Percentiles rank a stretch among this genome's conserved stretches.
These are phyloP conservation scores for Ennomos erosarius DNA, from an alignment of 2,888 invertebrate species.

Conservation along the genomic window DNA sequence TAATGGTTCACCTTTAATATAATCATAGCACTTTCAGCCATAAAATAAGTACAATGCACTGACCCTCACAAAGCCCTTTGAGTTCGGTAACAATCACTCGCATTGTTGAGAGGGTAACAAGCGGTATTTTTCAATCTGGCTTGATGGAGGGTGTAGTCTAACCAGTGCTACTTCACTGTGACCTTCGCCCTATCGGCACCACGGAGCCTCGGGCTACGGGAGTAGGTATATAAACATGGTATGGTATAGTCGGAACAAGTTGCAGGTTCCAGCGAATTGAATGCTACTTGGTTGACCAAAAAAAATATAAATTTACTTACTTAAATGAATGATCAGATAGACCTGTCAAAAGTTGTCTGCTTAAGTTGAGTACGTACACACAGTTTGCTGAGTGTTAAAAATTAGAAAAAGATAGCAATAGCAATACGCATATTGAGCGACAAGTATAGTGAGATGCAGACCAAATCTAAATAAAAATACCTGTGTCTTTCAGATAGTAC, in stretches of 20 bases:
- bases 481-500: too few relatives aligned
- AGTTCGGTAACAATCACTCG: conserved; percentile 2
- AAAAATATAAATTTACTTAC: too few relatives aligned
- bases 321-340: too few relatives aligned
- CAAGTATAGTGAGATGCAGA: too few relatives aligned
- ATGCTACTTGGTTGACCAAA: not conserved
- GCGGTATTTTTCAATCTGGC: conserved; percentile 28
- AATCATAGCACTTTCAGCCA: not conserved
- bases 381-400: too few relatives aligned
- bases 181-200: conserved; percentile 11
- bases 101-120: conserved; percentile 15
- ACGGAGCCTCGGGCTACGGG: conserved; percentile 6
- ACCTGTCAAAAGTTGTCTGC: too few relatives aligned
- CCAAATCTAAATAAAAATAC: too few relatives aligned
- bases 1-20: too few relatives aligned
- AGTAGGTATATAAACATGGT: conserved; percentile 8
- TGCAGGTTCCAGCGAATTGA: not conserved
- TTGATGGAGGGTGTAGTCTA: conserved; percentile 19
- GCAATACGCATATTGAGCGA: too few relatives aligned
- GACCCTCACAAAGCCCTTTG: conserved; percentile 14
- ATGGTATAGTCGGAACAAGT: conserved; percentile 10
- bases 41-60: not conserved
- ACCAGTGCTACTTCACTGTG: not conserved
- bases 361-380: too few relatives aligned
- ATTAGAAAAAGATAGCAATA: too few relatives aligned